Evolutionary conservation across 2,797 vertebrate genomes (phyloP).

Genomic region (Lindbergichthys nudifrons): DNA sequence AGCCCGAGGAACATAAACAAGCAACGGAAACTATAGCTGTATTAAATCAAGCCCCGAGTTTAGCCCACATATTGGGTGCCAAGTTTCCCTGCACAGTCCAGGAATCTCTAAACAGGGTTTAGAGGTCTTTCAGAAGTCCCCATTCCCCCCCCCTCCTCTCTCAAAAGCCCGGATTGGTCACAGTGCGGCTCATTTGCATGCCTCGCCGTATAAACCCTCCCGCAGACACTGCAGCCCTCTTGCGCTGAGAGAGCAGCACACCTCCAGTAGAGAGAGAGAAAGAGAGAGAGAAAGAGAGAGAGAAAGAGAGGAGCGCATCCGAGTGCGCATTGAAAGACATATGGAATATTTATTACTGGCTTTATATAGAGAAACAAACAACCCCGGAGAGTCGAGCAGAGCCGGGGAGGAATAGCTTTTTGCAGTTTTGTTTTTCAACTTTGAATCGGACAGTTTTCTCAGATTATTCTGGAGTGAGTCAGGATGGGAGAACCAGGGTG

Average conservation of each 20-base stretch:
- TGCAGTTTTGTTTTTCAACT: constrained; percentile 31
- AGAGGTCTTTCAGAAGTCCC: constrained; percentile 82
- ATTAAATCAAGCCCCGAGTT: constrained; percentile 78
- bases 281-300: constrained; percentile 25
- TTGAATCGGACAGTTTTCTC: constrained; percentile 57
- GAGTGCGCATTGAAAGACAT: constrained; percentile 70
- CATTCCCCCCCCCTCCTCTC: constrained; percentile 28
- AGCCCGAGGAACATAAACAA: constrained; percentile 75
- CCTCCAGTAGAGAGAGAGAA: constrained; percentile 57
- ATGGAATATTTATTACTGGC: constrained; percentile 68
- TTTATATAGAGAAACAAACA: constrained; percentile 23
- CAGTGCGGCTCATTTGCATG: constrained; percentile 92
- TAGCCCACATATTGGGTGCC: constrained; percentile 76
- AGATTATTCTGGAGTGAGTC: constrained; percentile 45
- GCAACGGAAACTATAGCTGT: constrained; percentile 72
- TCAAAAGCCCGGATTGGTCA: constrained; percentile 81
- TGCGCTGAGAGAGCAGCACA: constrained; percentile 75
- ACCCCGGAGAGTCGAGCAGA: constrained; percentile 32
- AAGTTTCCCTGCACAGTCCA: constrained; percentile 82
- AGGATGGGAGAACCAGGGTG: constrained; percentile 72
- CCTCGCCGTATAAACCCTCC: constrained; percentile 88
- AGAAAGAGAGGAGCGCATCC: constrained; percentile 60
- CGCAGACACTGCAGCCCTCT: constrained; percentile 82
- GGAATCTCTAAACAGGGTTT: constrained; percentile 85
- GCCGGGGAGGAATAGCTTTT: constrained; percentile 15